Percentiles rank a stretch among this genome's conserved stretches.
phyloP scores from a whole-genome alignment of 2,113 vertebrate genomes.

The Psilopsiagon aymara region DNA sequence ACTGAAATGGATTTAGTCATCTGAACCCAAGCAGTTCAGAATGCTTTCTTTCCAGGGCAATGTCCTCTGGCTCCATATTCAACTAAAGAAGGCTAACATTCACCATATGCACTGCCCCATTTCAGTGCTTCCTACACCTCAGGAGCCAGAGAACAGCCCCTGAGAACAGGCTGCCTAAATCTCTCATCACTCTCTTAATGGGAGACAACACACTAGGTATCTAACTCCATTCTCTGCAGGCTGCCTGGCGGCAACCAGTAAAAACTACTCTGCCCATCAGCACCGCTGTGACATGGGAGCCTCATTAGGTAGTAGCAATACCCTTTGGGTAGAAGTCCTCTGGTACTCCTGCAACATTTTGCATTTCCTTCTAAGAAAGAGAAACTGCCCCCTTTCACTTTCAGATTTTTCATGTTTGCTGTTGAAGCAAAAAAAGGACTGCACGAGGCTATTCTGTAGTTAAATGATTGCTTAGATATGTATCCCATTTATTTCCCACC shows the following conservation, averaged over 20 bases:
- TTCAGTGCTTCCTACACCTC: background rate
- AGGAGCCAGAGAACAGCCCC: background rate
- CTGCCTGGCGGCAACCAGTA: background rate
- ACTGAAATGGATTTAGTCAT: background rate
- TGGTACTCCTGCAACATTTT: background rate
- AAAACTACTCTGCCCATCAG: accelerated
- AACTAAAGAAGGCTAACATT: background rate
- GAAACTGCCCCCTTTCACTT: background rate
- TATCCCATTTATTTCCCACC: slow-evolving; percentile 29
- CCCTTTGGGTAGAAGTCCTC: background rate
- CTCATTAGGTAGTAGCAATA: background rate
- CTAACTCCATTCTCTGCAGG: background rate
- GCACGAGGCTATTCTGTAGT: background rate
- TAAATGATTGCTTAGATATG: background rate
- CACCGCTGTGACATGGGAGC: accelerated
- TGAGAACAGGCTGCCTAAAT: background rate
- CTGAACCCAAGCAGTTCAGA: background rate
- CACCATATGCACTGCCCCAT: accelerated
- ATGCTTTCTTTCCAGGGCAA: background rate
- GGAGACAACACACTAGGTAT: background rate
- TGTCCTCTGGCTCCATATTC: background rate
- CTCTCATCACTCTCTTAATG: background rate
- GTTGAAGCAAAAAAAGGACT: background rate
- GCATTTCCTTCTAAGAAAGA: background rate
- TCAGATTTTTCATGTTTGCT: background rate